phyloP scores from a whole-genome alignment of 2,113 vertebrate genomes.

The Turnix velox region DNA sequence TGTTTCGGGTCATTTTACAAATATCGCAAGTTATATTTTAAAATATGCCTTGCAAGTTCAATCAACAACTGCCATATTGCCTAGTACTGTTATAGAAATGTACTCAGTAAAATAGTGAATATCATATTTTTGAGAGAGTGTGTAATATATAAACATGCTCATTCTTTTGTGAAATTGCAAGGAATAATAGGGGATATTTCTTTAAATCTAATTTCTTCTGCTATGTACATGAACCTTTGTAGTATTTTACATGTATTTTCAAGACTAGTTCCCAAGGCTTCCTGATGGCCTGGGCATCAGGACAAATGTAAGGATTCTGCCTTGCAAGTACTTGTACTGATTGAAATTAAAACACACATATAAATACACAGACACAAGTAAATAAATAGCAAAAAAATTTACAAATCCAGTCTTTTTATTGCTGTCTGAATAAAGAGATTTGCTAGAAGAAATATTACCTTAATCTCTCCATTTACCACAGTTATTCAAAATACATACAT shows the following conservation, averaged over 20 bases:
- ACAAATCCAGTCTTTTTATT: not conserved
- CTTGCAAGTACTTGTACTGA: not conserved
- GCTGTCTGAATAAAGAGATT: not conserved
- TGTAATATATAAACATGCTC: not conserved
- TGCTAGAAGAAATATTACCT: not conserved
- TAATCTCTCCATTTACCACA: conserved; percentile 22
- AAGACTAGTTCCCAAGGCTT: not conserved
- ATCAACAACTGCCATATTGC: not conserved
- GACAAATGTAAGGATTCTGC: not conserved
- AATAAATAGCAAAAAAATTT: not conserved
- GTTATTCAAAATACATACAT: not conserved
- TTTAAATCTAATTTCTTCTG: not conserved
- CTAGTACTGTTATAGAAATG: not conserved
- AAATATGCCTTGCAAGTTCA: not conserved
- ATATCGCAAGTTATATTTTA: not conserved
- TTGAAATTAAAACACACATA: not conserved
- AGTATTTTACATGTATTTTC: not conserved
- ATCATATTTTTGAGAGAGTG: not conserved
- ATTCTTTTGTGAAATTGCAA: not conserved
- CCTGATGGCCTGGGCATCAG: not conserved
- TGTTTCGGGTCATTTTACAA: not conserved
- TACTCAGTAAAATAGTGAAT: not conserved
- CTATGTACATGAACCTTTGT: not conserved
- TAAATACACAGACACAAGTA: not conserved
- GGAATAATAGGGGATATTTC: not conserved